Conservation (phyloP, 1,140 invertebrate genomes). For the Drosophila orena region DNA sequence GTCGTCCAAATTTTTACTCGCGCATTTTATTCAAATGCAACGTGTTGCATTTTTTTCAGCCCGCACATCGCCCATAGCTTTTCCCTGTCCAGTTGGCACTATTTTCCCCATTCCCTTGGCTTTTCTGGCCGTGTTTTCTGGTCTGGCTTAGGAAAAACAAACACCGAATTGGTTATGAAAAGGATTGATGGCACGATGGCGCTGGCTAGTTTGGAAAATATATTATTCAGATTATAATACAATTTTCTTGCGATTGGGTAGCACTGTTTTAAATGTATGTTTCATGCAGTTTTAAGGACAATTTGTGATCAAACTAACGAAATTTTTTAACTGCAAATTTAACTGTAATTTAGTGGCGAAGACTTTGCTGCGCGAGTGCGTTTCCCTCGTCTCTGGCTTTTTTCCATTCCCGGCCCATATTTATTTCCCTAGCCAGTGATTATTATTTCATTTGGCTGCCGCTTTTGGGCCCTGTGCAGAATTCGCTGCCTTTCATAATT, state of each 20-base stretch:
- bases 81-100: conserved; percentile 7
- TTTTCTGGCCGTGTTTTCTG: conserved; percentile 4
- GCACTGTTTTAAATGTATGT: too few relatives aligned
- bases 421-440: conserved; percentile 55
- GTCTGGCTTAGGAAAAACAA: conserved; percentile 41
- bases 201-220: conserved; percentile 24
- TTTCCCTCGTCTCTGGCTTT: background rate
- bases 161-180: conserved; percentile 35
- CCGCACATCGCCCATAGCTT: conserved; percentile 59
- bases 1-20: conserved; percentile 12
- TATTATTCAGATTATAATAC: conserved; percentile 51
- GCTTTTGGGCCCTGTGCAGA: conserved; percentile 7
- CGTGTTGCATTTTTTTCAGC: conserved; percentile 67
- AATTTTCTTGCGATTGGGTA: background rate
- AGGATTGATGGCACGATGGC: conserved; percentile 1
- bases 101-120: background rate
- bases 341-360: background rate
- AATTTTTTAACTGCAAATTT: background rate
- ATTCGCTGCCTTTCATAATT: conserved; percentile 41
- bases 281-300: too few relatives aligned
- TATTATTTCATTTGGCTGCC: conserved; percentile 55
- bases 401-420: conserved; percentile 22
- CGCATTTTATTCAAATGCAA: conserved; percentile 65
- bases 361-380: background rate
- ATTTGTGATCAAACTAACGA: background rate